Percentiles rank a stretch among this genome's conserved stretches.
Evolutionary conservation across 2,888 invertebrate genomes (phyloP).

Genomic region (Ormyrus thymus): DNA sequence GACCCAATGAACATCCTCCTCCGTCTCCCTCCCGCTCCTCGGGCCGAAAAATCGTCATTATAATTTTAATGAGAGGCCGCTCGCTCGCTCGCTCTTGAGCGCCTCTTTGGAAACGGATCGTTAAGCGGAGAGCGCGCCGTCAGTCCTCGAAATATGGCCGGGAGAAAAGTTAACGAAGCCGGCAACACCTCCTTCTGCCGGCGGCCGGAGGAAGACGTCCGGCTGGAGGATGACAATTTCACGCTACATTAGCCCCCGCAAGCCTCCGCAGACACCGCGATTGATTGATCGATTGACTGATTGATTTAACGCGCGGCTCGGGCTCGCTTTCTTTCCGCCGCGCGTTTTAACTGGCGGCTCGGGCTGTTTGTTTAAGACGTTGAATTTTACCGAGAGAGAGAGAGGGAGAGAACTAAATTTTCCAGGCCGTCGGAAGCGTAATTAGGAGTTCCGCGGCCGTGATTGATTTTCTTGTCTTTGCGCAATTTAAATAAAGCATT

Average conservation of each 20-base stretch:
- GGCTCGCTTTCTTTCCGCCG: background rate
- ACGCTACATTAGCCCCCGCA: conserved; percentile 68
- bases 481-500: no score
- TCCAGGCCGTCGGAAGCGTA: no score
- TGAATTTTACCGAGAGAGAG: no score
- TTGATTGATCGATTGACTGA: conserved; percentile 39
- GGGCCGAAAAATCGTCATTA: conserved; percentile 21
- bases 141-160: conserved; percentile 13
- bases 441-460: no score
- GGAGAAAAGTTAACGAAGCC: conserved; percentile 24
- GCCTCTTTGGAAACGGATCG: conserved; percentile 38
- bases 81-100: background rate
- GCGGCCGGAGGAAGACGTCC: conserved; percentile 55
- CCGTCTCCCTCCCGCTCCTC: background rate
- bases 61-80: conserved; percentile 43
- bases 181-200: conserved; percentile 23
- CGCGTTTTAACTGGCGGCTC: background rate
- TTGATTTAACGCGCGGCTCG: conserved; percentile 39
- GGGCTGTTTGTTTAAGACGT: background rate
- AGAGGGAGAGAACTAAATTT: no score
- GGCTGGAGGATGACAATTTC: conserved; percentile 69
- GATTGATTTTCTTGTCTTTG: no score
- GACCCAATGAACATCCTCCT: conserved; percentile 15
- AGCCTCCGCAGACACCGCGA: background rate
- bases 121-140: conserved; percentile 19